Percentiles rank a stretch among this genome's conserved stretches.
phyloP scores from a whole-genome alignment of 1,140 invertebrate genomes.

The Heliconius eleuchia region DNA sequence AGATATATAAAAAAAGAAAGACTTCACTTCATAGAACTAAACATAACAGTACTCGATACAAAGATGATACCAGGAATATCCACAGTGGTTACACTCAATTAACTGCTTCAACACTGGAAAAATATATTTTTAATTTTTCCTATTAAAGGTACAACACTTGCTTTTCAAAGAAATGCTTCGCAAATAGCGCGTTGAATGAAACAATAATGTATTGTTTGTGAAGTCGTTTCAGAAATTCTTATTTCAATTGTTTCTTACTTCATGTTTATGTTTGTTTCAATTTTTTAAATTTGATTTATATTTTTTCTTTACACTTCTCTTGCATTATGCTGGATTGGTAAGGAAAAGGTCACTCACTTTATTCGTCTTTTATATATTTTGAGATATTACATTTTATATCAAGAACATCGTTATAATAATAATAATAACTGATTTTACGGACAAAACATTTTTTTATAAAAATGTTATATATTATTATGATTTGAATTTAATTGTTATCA shows the following conservation, averaged over 20 bases:
- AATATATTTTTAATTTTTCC: slow-evolving; percentile 22
- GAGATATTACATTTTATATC: too few relatives aligned
- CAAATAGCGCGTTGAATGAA: slow-evolving; percentile 7
- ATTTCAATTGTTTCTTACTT: not conserved
- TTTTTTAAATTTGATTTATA: not conserved
- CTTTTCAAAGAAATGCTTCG: not conserved
- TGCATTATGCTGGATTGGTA: not conserved
- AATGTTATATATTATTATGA: too few relatives aligned
- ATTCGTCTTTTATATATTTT: too few relatives aligned
- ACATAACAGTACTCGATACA: not conserved
- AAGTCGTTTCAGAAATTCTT: slow-evolving; percentile 17
- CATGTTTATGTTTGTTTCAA: not conserved
- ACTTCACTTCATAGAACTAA: not conserved
- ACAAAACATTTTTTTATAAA: too few relatives aligned
- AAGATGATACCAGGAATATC: not conserved
- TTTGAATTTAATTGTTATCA: too few relatives aligned
- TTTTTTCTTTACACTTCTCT: not conserved
- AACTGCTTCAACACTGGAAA: not conserved
- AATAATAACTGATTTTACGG: too few relatives aligned
- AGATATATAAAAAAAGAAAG: too few relatives aligned
- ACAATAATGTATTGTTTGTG: slow-evolving; percentile 11
- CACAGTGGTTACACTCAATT: not conserved
- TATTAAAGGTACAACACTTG: slow-evolving; percentile 19
- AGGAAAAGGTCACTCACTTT: too few relatives aligned
- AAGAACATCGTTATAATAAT: too few relatives aligned